phyloP scores from a whole-genome alignment of 2,888 invertebrate genomes.

The Pandemis corylana region DNA sequence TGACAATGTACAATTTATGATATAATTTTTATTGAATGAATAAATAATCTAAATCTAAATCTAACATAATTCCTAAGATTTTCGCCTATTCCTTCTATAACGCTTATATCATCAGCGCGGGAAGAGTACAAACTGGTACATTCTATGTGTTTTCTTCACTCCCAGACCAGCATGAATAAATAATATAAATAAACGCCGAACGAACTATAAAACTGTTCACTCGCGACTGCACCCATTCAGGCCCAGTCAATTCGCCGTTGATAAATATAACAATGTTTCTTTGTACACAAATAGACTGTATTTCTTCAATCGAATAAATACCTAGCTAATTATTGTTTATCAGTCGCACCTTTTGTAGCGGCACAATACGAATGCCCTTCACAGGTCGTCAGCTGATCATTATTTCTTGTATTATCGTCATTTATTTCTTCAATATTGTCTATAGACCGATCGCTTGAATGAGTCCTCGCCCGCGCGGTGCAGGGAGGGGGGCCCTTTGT shows the following conservation, averaged over 20 bases:
- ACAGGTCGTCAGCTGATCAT: background rate
- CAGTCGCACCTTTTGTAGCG: slow-evolving; percentile 5
- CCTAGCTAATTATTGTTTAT: slow-evolving; percentile 10
- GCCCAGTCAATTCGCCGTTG: slow-evolving; percentile 2
- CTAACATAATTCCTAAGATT: too few species aligned
- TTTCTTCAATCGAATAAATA: slow-evolving; percentile 24
- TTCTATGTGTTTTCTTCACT: too few species aligned
- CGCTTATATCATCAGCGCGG: too few species aligned
- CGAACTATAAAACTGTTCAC: slow-evolving; percentile 8
- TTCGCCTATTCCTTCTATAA: too few species aligned
- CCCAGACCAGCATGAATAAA: background rate
- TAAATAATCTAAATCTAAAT: too few species aligned
- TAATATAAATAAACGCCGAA: background rate
- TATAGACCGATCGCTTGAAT: too few species aligned
- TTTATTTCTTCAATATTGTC: background rate
- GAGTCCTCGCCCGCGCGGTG: too few species aligned
- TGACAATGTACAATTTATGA: too few species aligned
- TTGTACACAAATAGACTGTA: slow-evolving; percentile 21
- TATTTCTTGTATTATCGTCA: background rate
- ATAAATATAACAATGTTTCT: slow-evolving; percentile 15
- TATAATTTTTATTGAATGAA: too few species aligned
- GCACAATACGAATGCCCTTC: slow-evolving; percentile 5
- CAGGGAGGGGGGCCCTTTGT: too few species aligned
- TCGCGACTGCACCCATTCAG: slow-evolving; percentile 26
- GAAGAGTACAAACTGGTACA: too few species aligned